Evolutionary conservation across 2,797 vertebrate genomes (phyloP).

Genomic region (Alectoris magna): DNA sequence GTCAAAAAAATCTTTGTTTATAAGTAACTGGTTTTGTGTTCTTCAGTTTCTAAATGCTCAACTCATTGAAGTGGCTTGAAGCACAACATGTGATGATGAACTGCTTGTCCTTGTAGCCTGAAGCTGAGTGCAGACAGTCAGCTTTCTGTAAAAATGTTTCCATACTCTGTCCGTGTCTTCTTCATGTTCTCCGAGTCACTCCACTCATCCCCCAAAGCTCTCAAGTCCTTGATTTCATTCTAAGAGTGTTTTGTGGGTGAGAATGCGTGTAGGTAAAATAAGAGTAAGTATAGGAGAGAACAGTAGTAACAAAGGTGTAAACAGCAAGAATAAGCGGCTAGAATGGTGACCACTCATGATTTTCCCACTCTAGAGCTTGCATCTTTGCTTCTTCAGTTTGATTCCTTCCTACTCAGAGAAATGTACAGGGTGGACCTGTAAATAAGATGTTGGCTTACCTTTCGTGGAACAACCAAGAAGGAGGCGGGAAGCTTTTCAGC

Average conservation of each 20-base stretch:
- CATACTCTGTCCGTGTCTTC: background rate
- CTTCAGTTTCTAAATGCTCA: background rate
- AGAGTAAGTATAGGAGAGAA: background rate
- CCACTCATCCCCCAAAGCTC: fast-evolving
- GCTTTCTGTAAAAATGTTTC: background rate
- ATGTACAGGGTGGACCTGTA: background rate
- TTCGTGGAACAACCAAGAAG: background rate
- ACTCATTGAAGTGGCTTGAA: background rate
- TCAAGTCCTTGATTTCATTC: background rate
- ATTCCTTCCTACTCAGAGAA: conserved; percentile 24
- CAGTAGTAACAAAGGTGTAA: background rate
- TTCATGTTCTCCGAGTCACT: background rate
- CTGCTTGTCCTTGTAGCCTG: background rate
- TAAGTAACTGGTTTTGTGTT: background rate
- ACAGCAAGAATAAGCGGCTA: background rate
- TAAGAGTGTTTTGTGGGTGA: background rate
- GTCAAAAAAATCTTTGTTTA: background rate
- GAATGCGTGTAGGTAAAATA: background rate
- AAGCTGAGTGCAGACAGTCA: background rate
- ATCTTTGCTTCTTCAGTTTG: conserved; percentile 54
- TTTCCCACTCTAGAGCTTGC: background rate
- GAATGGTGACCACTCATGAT: background rate
- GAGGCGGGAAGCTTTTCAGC: background rate
- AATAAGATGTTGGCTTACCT: background rate
- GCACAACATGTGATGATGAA: background rate